Evolutionary conservation across 2,888 invertebrate genomes (phyloP).

Genomic region (Argynnis bischoffii): DNA sequence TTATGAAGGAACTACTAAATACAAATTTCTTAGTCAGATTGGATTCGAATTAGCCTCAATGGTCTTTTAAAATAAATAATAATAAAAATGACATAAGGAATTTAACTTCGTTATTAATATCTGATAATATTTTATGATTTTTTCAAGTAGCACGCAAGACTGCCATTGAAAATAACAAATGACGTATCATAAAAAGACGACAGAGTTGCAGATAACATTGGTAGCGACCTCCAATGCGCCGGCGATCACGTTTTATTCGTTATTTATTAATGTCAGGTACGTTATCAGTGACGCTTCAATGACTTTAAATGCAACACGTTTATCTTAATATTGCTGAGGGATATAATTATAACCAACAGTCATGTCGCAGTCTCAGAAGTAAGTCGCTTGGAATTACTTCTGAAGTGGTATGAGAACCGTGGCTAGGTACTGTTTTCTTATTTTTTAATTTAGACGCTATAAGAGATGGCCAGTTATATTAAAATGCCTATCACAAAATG

Average conservation of each 20-base stretch:
- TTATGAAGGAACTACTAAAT: no score
- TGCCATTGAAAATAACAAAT: conserved; percentile 30
- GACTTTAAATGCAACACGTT: conserved; percentile 34
- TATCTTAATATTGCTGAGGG: conserved; percentile 27
- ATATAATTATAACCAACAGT: conserved; percentile 22
- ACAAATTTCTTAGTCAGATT: no score
- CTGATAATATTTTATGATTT: conserved; percentile 22
- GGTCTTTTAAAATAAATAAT: no score
- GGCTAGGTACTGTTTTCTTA: not conserved
- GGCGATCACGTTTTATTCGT: conserved; percentile 34
- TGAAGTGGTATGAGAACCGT: not conserved
- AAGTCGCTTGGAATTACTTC: not conserved
- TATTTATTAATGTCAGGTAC: conserved; percentile 37
- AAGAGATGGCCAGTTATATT: no score
- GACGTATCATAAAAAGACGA: conserved; percentile 30
- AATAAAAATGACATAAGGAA: not conserved
- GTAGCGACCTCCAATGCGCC: conserved; percentile 30
- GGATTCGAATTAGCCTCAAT: no score
- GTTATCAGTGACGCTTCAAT: conserved; percentile 38
- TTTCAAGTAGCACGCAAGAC: conserved; percentile 20
- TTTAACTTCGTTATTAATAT: conserved; percentile 6
- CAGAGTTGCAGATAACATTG: conserved; percentile 36
- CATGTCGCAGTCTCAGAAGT: conserved; percentile 3
- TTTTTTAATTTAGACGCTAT: not conserved
- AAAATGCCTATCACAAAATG: no score